Base-by-base conservation (phyloP, 2,888 invertebrate species). In the Drosophila algonquin region DNA sequence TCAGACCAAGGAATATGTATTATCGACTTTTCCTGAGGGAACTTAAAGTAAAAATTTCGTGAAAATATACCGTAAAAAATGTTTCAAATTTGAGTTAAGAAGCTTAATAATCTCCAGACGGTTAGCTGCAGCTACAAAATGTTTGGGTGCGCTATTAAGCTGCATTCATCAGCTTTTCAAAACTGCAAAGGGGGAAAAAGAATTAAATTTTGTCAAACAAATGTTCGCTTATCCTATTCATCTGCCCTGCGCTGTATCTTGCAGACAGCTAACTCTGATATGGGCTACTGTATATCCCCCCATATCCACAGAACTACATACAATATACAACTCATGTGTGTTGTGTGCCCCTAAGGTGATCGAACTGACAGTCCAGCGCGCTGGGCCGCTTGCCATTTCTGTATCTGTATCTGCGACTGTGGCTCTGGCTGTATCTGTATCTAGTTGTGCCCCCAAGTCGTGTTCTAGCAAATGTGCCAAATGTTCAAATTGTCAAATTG, bases 401-500 rank as follows among this genome's bases (percentile, higher is more conserved):
- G 68, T 68, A 21, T 21, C 21, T 21, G 18, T 18, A 18, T 18
- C 18, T 18, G 18, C 18, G 18, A 1, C 18, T 18, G 21, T 21
- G 21, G 21, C 21, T 21, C 3, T 21, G 55, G 44, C 56, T 14
- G 2, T 65, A 56, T 67, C 65, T 45, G 58, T 58, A 60, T 60
- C 46, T 45, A n/a, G 30, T 52, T 45, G 68, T 67, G 68, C 67
- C 61, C 58, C 63, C 73, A 55, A 85, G 60, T 87, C 81, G 81
- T 86, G 87, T 79, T 68, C 62, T 61, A 55, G 65, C 77, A 59
- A 80, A 74, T 64, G 79, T 87, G 84, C 75, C 79, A 76, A 87
- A 81, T 84, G 79, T 76, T 78, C 64, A 73, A 81, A 78, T 84
- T 83, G 79, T 86, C 76, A 83, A 81, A 68, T 83, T 81, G 81